Evolutionary conservation across 2,113 vertebrate species (phyloP).

Genomic region (Dromas ardeola): DNA sequence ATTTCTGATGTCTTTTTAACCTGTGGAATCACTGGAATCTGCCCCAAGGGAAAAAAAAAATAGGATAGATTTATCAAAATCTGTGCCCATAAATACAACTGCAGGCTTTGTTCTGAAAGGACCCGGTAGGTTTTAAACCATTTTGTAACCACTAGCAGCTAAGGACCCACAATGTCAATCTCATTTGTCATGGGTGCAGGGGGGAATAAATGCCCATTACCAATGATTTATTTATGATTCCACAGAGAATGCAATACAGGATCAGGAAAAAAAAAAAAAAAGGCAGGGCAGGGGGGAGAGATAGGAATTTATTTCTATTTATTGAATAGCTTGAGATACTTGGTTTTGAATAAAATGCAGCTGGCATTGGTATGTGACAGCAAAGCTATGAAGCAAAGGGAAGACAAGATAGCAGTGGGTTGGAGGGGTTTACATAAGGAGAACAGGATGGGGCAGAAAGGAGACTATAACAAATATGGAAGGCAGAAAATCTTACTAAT

Average conservation of each 20-base stretch:
- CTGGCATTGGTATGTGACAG: neutral
- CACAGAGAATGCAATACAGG: neutral
- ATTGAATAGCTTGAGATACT: neutral
- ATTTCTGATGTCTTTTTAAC: neutral
- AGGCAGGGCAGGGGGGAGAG: rapidly evolving
- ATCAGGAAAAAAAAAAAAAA: neutral
- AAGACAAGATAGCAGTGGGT: neutral
- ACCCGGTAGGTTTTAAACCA: neutral
- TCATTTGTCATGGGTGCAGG: neutral
- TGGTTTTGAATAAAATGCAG: neutral
- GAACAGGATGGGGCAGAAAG: neutral
- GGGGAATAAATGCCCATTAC: neutral
- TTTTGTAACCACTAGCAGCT: neutral
- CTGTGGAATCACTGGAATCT: neutral
- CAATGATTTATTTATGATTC: neutral
- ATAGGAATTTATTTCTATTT: neutral
- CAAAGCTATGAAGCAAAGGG: neutral
- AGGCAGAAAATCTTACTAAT: neutral
- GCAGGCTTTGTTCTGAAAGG: neutral
- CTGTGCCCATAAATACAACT: neutral
- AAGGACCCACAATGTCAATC: neutral
- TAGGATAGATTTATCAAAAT: neutral
- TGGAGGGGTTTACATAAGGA: neutral
- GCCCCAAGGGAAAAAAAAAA: neutral
- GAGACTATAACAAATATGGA: neutral